These are phyloP conservation scores for Mobula hypostoma DNA, from an alignment of 2,113 vertebrate genomes.

Conservation along the genomic window DNA sequence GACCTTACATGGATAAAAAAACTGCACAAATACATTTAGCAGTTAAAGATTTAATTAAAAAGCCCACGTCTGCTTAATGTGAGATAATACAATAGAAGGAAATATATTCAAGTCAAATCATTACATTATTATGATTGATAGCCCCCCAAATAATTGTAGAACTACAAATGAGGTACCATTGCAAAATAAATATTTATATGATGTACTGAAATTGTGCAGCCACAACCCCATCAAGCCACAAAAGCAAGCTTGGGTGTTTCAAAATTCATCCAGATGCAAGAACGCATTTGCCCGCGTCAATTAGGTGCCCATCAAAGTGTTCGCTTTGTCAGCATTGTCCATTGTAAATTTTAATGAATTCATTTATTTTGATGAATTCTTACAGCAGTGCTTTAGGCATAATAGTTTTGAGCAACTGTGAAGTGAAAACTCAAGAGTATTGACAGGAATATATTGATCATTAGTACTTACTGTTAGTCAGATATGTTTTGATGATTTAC, in stretches of 20 bases:
- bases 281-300: background rate
- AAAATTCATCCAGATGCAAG: background rate
- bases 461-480: background rate
- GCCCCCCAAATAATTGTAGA: background rate
- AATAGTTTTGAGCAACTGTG: background rate
- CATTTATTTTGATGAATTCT: background rate
- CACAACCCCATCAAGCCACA: slow-evolving; percentile 2
- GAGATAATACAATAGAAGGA: slow-evolving; percentile 22
- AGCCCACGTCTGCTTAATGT: background rate
- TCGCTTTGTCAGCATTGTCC: background rate
- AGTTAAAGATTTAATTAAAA: slow-evolving; percentile 34
- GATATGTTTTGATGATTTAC: background rate
- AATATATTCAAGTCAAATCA: slow-evolving; percentile 15
- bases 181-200: slow-evolving; percentile 28
- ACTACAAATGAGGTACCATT: background rate
- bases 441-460: background rate
- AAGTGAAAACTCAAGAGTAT: background rate
- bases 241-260: slow-evolving; percentile 10
- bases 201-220: background rate
- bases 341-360: background rate
- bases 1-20: background rate
- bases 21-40: slow-evolving; percentile 27
- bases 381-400: background rate
- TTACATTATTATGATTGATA: slow-evolving; percentile 32
- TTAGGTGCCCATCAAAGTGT: slow-evolving; percentile 8